Conservation (phyloP, 2,888 invertebrate species). For the Polyploca ridens region DNA sequence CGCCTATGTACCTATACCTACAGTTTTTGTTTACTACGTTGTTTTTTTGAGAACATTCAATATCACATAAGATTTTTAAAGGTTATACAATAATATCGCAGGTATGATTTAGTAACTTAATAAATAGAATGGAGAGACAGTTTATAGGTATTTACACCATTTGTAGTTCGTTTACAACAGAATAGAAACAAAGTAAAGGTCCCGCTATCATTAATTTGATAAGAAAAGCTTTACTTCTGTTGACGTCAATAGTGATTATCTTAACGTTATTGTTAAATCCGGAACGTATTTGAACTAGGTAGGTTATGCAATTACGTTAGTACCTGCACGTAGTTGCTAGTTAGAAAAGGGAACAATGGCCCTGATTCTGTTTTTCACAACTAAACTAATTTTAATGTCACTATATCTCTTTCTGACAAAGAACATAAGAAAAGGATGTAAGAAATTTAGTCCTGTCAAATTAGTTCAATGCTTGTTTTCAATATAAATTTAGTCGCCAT, state of each 20-base stretch:
- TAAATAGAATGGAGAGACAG: not conserved
- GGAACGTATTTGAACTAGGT: not conserved
- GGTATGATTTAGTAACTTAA: not conserved
- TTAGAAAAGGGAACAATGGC: not conserved
- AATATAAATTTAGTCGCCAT: too few species aligned
- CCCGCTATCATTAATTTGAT: not conserved
- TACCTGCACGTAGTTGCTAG: not conserved
- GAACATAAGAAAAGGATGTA: too few species aligned
- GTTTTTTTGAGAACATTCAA: not conserved
- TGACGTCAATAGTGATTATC: not conserved
- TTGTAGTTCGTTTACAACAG: not conserved
- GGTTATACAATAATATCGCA: conserved; percentile 3
- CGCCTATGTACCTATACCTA: not conserved
- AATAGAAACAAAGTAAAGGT: not conserved
- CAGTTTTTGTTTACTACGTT: not conserved
- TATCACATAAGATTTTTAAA: not conserved
- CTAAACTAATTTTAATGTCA: too few species aligned
- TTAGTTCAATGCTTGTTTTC: too few species aligned
- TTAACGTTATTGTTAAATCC: not conserved
- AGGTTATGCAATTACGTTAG: not conserved
- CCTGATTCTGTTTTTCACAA: too few species aligned
- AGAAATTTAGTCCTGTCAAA: too few species aligned
- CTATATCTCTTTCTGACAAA: too few species aligned
- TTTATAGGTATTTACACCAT: not conserved
- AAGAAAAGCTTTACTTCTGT: not conserved